These are phyloP conservation scores for Ephydatia muelleri DNA, from an alignment of 37 sponge, comb jelly and placozoan species.

Conservation along the genomic window DNA sequence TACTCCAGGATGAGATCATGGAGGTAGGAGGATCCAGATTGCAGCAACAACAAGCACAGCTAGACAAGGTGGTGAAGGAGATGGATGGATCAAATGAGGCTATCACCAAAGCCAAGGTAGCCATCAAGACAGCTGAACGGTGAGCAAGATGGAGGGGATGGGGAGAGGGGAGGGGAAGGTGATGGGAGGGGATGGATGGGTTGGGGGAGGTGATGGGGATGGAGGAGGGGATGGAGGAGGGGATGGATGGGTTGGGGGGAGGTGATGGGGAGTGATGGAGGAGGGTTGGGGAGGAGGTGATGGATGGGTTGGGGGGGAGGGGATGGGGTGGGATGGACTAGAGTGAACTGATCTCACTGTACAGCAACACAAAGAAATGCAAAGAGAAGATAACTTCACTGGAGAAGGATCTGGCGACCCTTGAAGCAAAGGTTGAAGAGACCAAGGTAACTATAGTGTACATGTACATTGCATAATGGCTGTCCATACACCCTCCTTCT, in stretches of 20 bases:
- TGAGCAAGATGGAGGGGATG: neutral
- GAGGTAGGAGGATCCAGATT: conserved; percentile 67
- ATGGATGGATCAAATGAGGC: conserved; percentile 58
- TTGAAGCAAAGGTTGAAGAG: conserved; percentile 41
- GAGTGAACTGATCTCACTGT: no score
- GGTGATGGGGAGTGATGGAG: neutral
- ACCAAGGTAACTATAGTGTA: neutral
- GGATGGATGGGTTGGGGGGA: neutral
- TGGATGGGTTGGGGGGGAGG: neutral
- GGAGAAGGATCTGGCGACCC: conserved; percentile 57
- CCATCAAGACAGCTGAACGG: conserved; percentile 79
- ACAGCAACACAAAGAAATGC: conserved; percentile 73
- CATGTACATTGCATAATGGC: neutral
- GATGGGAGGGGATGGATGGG: neutral
- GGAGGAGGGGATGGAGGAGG: neutral
- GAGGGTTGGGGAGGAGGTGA: neutral
- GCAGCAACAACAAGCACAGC: conserved; percentile 78
- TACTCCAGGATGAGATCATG: conserved; percentile 79
- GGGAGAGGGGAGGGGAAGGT: no score
- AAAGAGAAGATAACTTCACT: conserved; percentile 63
- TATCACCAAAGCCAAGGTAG: conserved; percentile 90
- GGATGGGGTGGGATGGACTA: no score
- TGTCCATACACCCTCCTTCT: neutral
- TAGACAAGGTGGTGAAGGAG: conserved; percentile 72
- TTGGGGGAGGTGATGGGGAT: neutral